Evolutionary conservation across 2,888 invertebrate genomes (phyloP).

Genomic region (Tetranychus truncatus): DNA sequence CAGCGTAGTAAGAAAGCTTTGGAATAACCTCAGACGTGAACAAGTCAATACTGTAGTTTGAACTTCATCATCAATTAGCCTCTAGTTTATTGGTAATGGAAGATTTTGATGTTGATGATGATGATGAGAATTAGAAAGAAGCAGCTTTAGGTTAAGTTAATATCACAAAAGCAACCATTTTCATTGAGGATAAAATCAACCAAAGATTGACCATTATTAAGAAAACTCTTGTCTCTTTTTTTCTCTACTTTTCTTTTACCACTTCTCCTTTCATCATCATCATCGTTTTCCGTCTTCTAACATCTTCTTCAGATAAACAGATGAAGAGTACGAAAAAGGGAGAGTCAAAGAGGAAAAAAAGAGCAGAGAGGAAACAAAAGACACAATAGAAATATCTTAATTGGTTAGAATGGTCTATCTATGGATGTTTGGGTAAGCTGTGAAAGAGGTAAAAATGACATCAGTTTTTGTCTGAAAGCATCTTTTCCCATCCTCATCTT

Average conservation of each 20-base stretch:
- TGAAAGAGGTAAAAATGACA: not conserved
- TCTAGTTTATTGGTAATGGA: not conserved
- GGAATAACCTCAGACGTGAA: not conserved
- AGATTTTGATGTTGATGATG: not conserved
- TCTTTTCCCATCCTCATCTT: not conserved
- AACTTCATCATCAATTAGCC: not conserved
- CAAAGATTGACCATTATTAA: not conserved
- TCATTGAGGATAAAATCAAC: not conserved
- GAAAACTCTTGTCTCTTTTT: not conserved
- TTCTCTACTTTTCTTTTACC: not conserved
- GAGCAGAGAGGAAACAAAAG: not conserved
- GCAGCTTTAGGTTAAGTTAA: not conserved
- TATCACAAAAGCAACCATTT: not conserved
- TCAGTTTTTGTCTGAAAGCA: not conserved
- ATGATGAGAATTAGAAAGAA: not conserved
- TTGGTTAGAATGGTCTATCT: not conserved
- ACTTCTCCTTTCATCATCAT: not conserved
- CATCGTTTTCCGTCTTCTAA: not conserved
- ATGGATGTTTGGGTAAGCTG: not conserved
- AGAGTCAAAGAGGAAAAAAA: not conserved
- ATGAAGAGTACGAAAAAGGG: not conserved
- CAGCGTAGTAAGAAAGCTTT: too few species aligned
- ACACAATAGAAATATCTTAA: slow-evolving; percentile 1
- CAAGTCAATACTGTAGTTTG: not conserved
- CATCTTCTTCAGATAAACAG: not conserved